Conservation (phyloP, 2,113 vertebrate species). For the Indri indri region DNA sequence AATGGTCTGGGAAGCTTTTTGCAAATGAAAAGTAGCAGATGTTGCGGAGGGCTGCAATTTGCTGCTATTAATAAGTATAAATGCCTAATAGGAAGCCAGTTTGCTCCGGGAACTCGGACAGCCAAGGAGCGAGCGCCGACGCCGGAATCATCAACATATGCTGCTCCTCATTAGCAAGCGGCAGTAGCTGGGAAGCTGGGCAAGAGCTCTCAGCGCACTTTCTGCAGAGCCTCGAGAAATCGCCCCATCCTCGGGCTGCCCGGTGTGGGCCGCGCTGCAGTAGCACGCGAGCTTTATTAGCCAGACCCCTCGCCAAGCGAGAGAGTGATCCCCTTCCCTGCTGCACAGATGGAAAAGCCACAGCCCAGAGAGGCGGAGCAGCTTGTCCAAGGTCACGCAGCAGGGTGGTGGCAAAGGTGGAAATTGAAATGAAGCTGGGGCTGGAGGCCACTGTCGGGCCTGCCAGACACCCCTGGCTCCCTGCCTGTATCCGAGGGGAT, state of each 20-base stretch:
- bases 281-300: neutral
- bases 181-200: slow-evolving; percentile 30
- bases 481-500: neutral
- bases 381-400: slow-evolving; percentile 47
- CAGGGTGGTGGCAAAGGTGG: neutral
- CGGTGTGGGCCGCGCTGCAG: neutral
- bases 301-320: neutral
- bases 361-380: neutral
- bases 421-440: neutral
- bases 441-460: fast-evolving
- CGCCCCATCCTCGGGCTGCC: neutral
- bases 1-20: slow-evolving; percentile 61
- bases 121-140: slow-evolving; percentile 61
- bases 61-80: slow-evolving; percentile 80
- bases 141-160: slow-evolving; percentile 71
- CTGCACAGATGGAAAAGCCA: slow-evolving; percentile 32
- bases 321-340: neutral
- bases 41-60: slow-evolving; percentile 75
- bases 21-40: slow-evolving; percentile 73
- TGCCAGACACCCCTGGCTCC: too few relatives aligned
- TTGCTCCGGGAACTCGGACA: slow-evolving; percentile 77
- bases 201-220: neutral
- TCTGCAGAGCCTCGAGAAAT: slow-evolving; percentile 36
- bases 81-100: slow-evolving; percentile 80
- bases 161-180: slow-evolving; percentile 64